phyloP scores from a whole-genome alignment of 2,797 vertebrate genomes.

The Serranus cabrilla region DNA sequence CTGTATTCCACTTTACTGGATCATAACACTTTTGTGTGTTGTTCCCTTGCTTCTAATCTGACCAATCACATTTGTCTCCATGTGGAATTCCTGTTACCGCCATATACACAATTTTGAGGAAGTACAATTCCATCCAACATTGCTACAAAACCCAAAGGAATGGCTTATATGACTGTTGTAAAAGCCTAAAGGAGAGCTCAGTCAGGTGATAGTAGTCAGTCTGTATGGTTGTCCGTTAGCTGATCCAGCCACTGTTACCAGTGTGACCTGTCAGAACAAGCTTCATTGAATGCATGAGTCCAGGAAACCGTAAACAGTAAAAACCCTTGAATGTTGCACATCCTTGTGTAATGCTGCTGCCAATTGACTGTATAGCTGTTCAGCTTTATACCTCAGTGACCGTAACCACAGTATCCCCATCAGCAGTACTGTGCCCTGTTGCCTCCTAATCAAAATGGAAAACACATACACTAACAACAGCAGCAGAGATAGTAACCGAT shows the following conservation, averaged over 20 bases:
- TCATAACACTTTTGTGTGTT: background rate
- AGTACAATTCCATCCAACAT: background rate
- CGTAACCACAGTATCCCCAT: background rate
- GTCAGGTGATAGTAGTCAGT: background rate
- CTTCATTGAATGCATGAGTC: background rate
- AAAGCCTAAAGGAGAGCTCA: background rate
- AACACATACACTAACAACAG: background rate
- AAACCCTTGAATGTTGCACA: background rate
- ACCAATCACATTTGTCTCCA: background rate
- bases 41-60: background rate
- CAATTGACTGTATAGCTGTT: background rate
- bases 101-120: background rate
- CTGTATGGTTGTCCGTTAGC: background rate
- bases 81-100: background rate
- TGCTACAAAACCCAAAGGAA: background rate
- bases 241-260: background rate
- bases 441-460: constrained; percentile 10
- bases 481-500: background rate
- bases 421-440: background rate
- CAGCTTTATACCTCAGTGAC: constrained; percentile 2
- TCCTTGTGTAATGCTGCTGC: background rate
- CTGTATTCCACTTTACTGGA: background rate
- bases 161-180: background rate
- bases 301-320: background rate
- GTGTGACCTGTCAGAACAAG: constrained; percentile 3